Evolutionary conservation across 1,140 invertebrate genomes (phyloP), one percentile per base, ranked within the genome.

Genomic region (Pentalonia nigronervosa): DNA sequence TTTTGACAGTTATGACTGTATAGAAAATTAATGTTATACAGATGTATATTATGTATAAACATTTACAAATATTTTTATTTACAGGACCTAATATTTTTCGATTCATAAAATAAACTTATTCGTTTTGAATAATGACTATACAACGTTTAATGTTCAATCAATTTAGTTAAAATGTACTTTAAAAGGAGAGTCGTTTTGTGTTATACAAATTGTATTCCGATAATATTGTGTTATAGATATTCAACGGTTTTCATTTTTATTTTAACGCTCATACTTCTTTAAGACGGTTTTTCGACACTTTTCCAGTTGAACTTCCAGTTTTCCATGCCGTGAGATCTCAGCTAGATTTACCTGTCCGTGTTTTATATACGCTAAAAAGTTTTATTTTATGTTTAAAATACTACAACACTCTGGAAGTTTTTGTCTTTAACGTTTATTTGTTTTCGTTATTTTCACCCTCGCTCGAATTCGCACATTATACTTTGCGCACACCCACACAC

Each of bases 371-470:
- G n/a, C n/a, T n/a, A 30, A 47, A 86, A 86, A 86, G 45, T 86
- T 86, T 86, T 86, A 47, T 76, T 76, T 76, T 86, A 45, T 47
- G 83, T 84, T 84, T 45, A 84, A 41, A 41, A 84, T 84, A 84
- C 36, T 41, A 84, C 1, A 76, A 4, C 9, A 25, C 41, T 41
- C 20, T 11, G 41, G 34, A 41, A 41, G 83, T 84, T 84, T 84
- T 41, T 84, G 36, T 84, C 41, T 84, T 84, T 45, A 84, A 25
- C 41, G 36, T 25, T 41, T 41, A 84, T 84, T 41, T 84, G 23
- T 41, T 41, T 84, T 41, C 36, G 36, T 84, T 84, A 41, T 76
- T n/a, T 41, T 23, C 41, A 11, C 21, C 36, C 83, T 84, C 23
- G 21, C 36, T 83, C 2, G 83, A 84, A 45, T 76, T n/a, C 41